A percentile compares a stretch with the other conserved stretches of the same genome.
Evolutionary conservation across 2,797 vertebrate genomes (phyloP).

Genomic region (Macroramphosus scolopax): DNA sequence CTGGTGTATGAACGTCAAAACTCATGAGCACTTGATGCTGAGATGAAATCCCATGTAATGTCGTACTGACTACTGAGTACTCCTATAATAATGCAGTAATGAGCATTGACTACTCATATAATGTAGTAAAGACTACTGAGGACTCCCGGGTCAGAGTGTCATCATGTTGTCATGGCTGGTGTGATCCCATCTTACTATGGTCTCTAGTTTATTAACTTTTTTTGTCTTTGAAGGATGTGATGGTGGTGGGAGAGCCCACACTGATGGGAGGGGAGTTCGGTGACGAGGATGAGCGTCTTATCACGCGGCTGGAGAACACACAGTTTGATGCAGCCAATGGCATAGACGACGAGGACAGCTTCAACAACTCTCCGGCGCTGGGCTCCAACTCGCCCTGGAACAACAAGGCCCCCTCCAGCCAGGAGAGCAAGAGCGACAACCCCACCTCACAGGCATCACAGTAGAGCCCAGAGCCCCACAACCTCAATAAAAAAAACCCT

Average conservation of each 20-base stretch:
- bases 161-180: too few species aligned
- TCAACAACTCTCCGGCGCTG: constrained; percentile 98
- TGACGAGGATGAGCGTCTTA: constrained; percentile 97
- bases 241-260: constrained; percentile 99
- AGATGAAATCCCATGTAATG: too few species aligned
- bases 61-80: too few species aligned
- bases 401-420: constrained; percentile 97
- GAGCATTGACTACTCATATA: too few species aligned
- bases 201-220: too few species aligned
- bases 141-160: too few species aligned
- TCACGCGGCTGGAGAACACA: constrained; percentile 99
- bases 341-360: constrained; percentile 98
- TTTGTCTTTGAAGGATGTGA: constrained; percentile 87
- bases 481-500: constrained; percentile 52
- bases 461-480: constrained; percentile 76
- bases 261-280: constrained; percentile 99
- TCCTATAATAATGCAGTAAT: too few species aligned
- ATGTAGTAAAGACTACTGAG: too few species aligned
- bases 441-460: constrained; percentile 97
- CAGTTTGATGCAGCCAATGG: constrained; percentile 97
- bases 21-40: too few species aligned
- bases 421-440: constrained; percentile 99
- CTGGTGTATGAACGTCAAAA: too few species aligned
- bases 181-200: too few species aligned
- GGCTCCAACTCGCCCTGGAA: constrained; percentile 98